Base-by-base conservation (phyloP, 2,888 invertebrate genomes). In the Fissipunctia ypsillon region DNA sequence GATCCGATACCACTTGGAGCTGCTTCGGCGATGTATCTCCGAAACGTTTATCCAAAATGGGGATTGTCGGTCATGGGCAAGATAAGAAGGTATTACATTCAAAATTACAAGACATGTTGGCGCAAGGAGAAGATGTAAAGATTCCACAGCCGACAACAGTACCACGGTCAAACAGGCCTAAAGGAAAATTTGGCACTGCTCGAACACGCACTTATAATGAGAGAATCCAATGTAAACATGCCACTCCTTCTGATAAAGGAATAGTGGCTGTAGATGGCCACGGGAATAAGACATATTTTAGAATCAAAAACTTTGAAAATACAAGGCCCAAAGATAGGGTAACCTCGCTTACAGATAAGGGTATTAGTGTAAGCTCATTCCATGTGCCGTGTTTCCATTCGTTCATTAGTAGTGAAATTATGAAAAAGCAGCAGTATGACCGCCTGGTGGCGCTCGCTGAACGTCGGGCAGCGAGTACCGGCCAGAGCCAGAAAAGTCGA, bases 301-400 rank as follows among this genome's bases (percentile, higher is more conserved):
- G 77, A 76, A 56, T 92, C 38, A 91, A 87, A 68, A 82, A 89
- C 52, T 81, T 69, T 50, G 87, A 88, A 60, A 95, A 94, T 80
- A 88, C 38, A 48, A 92, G 94, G 54, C 92, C 93, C 0, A 88
- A 89, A 25, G 87, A 94, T 38, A 90, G 96, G 56, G 41, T 94
- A 22, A 73, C 83, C 5, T 61, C 84, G 60, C 86, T 96, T 66
- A 84, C 87, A 54, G 74, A 88, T 4, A 93, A 91, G 70, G 95
- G 96, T 1, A 94, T 93, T 59, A 95, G 95, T 84, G 52, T 95
- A 28, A 95, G 95, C 80, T 93, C 95, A 5, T 96, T 95, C 83
- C 96, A 96, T 81, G 86, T 92, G 70, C 96, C 95, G 7, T 96
- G 96, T 85, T 93, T 95, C 76, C 88, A 90, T 78, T 96, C 96